Evolutionary conservation across 2,113 vertebrate species (phyloP).

Genomic region (Cranoglanis bouderius): DNA sequence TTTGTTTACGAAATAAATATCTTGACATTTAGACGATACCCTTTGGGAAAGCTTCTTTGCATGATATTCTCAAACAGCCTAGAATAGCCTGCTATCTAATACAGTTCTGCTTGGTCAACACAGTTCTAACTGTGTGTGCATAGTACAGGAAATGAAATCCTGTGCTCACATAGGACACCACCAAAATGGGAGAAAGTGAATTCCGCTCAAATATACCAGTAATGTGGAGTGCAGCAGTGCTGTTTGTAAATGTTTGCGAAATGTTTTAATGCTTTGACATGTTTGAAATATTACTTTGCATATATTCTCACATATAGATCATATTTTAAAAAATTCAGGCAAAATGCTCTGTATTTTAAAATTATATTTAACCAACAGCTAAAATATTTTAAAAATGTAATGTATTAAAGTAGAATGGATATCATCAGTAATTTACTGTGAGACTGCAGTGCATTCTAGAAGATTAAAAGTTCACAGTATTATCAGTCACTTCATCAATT

Average conservation of each 20-base stretch:
- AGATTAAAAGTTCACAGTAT: conserved; percentile 58
- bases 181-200: conserved; percentile 18
- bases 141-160: conserved; percentile 38
- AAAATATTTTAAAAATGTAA: not conserved
- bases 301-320: not conserved
- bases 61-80: conserved; percentile 43
- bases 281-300: no score
- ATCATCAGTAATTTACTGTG: not conserved
- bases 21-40: conserved; percentile 56
- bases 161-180: conserved; percentile 6
- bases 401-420: not conserved
- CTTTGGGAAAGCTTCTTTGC: conserved; percentile 34
- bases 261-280: not conserved
- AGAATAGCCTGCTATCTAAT: conserved; percentile 63
- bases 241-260: not conserved
- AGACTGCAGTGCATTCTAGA: conserved; percentile 36
- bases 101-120: conserved; percentile 61
- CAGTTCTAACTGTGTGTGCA: not conserved
- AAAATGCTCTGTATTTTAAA: not conserved
- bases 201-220: not conserved
- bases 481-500: conserved; percentile 57
- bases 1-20: conserved; percentile 62
- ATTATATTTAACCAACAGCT: not conserved
- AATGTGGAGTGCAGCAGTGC: not conserved
- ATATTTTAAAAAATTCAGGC: not conserved